Conservation (phyloP, 2,797 vertebrate species). For the Coendou prehensilis region DNA sequence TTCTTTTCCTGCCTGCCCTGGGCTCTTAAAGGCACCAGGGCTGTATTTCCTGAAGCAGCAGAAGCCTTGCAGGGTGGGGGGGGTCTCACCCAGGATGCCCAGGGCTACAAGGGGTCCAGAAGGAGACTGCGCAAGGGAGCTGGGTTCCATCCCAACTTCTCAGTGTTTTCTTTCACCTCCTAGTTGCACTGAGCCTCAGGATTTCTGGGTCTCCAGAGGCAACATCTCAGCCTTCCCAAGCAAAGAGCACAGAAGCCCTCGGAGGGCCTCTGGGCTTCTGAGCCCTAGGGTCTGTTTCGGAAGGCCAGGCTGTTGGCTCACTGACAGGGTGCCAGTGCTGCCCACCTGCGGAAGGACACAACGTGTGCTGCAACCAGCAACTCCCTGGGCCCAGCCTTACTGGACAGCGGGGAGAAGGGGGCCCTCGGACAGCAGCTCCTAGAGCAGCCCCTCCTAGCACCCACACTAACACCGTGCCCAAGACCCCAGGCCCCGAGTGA, state of each 20-base stretch:
- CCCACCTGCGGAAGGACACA: background rate
- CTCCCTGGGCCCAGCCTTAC: background rate
- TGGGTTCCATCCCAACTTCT: background rate
- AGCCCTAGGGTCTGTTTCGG: background rate
- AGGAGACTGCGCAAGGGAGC: background rate
- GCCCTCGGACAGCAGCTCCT: background rate
- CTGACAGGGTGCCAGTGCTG: background rate
- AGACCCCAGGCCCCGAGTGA: background rate
- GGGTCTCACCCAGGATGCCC: background rate
- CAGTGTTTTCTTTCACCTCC: background rate
- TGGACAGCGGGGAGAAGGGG: background rate
- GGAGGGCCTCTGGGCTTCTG: background rate
- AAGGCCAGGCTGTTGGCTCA: background rate
- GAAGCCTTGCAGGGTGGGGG: background rate
- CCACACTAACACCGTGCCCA: background rate
- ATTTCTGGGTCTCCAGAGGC: background rate
- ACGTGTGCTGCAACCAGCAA: rapidly evolving
- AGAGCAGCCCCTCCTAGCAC: background rate
- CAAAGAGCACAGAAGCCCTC: background rate
- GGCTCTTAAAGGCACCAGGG: slow-evolving; percentile 82
- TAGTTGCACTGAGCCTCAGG: background rate
- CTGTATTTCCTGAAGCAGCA: slow-evolving; percentile 63
- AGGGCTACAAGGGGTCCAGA: background rate
- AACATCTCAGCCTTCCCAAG: background rate
- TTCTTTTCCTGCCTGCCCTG: slow-evolving; percentile 86